A percentile compares a stretch with the other conserved stretches of the same genome.
Evolutionary conservation across 2,113 vertebrate genomes (phyloP).

Genomic region (Rhabdomys dilectus): DNA sequence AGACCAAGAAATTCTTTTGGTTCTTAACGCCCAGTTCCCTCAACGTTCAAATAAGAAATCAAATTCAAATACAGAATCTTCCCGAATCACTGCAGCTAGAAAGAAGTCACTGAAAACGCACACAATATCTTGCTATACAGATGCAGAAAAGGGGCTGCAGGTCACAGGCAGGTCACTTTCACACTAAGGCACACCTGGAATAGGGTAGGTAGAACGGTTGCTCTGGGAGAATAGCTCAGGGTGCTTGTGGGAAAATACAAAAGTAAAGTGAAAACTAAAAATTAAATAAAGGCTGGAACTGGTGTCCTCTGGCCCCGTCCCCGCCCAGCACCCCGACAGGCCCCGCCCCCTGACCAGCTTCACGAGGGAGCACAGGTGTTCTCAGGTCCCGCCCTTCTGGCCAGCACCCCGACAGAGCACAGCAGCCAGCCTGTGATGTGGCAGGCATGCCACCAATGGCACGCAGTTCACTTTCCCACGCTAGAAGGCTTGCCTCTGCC

Average conservation of each 20-base stretch:
- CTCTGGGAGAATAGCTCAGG: not conserved
- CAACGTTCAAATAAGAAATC: not conserved
- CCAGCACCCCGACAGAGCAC: fast-evolving
- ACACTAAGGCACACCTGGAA: fast-evolving
- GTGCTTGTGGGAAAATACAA: not conserved
- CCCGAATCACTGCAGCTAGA: not conserved
- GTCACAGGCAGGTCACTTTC: not conserved
- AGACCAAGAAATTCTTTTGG: not conserved
- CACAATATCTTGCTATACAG: not conserved
- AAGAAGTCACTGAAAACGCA: not conserved
- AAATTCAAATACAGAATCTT: not conserved
- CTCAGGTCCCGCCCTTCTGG: fast-evolving
- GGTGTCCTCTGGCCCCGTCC: not conserved
- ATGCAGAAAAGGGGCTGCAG: not conserved
- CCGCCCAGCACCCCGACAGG: fast-evolving
- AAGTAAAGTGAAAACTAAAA: not conserved
- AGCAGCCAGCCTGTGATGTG: fast-evolving
- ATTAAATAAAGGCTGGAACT: not conserved
- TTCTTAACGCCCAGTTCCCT: not conserved
- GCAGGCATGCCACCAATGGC: not conserved
- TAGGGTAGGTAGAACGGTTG: fast-evolving
- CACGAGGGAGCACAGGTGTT: fast-evolving
- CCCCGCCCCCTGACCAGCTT: not conserved
- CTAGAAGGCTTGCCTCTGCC: not conserved
- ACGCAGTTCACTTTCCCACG: not conserved